phyloP scores from a whole-genome alignment of 2,888 invertebrate genomes.

The Coelopa pilipes region DNA sequence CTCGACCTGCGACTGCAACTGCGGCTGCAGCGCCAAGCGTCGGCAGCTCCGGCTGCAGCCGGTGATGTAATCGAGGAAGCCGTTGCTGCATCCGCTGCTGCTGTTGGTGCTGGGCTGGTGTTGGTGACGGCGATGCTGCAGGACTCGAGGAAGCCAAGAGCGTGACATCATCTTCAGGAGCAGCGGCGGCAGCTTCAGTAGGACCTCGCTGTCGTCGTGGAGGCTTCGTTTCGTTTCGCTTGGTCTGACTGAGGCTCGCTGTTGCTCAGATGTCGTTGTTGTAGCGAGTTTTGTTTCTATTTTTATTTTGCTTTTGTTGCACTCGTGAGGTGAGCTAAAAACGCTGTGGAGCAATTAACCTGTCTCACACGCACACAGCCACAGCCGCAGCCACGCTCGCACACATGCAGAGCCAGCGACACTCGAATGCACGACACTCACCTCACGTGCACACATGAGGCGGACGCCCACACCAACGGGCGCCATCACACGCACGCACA shows the following conservation, averaged over 20 bases:
- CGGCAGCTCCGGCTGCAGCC: constrained; percentile 19
- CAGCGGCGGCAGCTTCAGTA: background rate
- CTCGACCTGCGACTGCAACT: constrained; percentile 33
- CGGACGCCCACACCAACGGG: background rate
- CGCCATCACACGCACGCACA: background rate
- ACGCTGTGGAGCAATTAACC: constrained; percentile 36
- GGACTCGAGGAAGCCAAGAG: constrained; percentile 19
- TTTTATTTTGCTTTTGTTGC: background rate
- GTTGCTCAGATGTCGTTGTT: no score
- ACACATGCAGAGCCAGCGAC: background rate
- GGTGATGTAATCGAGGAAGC: constrained; percentile 5
- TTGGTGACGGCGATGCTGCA: background rate
- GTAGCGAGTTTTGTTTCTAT: no score
- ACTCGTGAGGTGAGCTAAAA: background rate
- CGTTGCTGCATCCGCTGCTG: constrained; percentile 4
- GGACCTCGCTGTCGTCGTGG: background rate
- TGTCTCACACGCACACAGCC: constrained; percentile 24
- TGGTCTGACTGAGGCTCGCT: no score
- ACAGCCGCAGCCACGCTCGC: constrained; percentile 10
- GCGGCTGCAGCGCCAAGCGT: constrained; percentile 5
- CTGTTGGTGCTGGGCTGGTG: constrained; percentile 15
- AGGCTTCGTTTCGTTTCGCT: constrained; percentile 11
- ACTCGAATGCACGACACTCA: constrained; percentile 15
- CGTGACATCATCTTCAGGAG: constrained; percentile 28
- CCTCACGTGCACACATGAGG: background rate